Conservation (phyloP, 2,113 vertebrate species). For the Ornithorhynchus anatinus region DNA sequence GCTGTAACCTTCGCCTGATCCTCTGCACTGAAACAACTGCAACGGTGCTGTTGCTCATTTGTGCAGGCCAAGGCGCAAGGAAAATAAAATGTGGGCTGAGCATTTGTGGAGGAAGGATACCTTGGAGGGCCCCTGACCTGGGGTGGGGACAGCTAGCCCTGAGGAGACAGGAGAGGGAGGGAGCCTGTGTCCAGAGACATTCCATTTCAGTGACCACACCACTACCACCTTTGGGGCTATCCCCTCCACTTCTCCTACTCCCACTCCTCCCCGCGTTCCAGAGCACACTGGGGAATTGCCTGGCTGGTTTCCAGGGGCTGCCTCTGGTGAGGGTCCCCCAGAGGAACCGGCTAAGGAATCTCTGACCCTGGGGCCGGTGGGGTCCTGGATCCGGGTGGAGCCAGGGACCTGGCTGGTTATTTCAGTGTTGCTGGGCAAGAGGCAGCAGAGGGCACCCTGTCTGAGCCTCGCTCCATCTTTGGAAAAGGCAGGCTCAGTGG, state of each 20-base stretch:
- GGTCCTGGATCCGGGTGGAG: neutral
- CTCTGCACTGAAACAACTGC: no score
- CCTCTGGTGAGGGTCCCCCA: neutral
- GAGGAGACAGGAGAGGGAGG: neutral
- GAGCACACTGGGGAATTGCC: constrained; percentile 32
- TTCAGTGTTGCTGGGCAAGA: neutral
- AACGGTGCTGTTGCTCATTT: constrained; percentile 50
- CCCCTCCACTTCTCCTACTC: neutral
- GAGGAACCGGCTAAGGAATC: constrained; percentile 3
- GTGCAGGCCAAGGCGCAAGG: neutral
- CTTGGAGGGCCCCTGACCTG: neutral
- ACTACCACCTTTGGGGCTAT: constrained; percentile 27
- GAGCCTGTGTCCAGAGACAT: neutral
- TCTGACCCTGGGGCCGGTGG: constrained; percentile 1
- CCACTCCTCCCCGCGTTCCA: fast-evolving
- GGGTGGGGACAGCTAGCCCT: neutral
- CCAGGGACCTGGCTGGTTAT: neutral
- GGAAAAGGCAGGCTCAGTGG: no score
- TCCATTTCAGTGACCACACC: constrained; percentile 30
- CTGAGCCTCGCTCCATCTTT: no score
- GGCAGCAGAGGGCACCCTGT: no score
- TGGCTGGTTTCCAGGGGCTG: neutral
- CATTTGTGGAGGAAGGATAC: constrained; percentile 36
- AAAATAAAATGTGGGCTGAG: constrained; percentile 9
- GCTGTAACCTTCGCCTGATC: neutral